Conservation (phyloP, 2,797 vertebrate genomes). For the Synanceia verrucosa region DNA sequence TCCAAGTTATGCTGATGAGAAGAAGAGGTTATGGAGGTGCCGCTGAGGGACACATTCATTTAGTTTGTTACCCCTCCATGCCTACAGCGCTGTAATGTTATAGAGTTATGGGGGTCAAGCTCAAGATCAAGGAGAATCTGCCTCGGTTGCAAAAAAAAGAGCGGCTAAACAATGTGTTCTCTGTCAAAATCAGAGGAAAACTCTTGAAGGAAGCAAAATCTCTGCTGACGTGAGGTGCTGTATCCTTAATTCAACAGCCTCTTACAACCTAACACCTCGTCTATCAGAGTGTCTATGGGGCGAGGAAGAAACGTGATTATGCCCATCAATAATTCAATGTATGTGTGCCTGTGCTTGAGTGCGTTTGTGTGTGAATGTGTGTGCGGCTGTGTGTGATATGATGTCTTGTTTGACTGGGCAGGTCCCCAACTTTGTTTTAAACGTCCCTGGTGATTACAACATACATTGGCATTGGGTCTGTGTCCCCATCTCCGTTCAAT, state of each 20-base stretch:
- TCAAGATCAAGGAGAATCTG: constrained; percentile 78
- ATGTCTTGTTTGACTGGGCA: constrained; percentile 73
- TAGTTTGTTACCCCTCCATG: constrained; percentile 62
- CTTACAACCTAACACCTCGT: constrained; percentile 79
- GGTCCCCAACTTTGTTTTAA: constrained; percentile 68
- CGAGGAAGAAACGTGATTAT: constrained; percentile 81
- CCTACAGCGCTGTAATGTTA: constrained; percentile 63
- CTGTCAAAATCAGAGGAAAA: constrained; percentile 76
- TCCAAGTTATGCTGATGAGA: constrained; percentile 75
- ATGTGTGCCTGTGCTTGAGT: constrained; percentile 38
- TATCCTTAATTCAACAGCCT: constrained; percentile 79
- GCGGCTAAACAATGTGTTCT: constrained; percentile 74
- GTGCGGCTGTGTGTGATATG: constrained; percentile 56
- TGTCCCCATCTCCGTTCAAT: constrained; percentile 47
- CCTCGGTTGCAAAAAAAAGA: constrained; percentile 71
- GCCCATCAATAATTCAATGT: constrained; percentile 83
- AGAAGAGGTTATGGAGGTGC: constrained; percentile 61
- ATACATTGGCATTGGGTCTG: constrained; percentile 50
- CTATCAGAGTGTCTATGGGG: constrained; percentile 75
- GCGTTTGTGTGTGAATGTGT: background rate
- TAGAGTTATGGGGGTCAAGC: constrained; percentile 77
- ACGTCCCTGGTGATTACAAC: constrained; percentile 69
- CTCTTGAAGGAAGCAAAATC: constrained; percentile 76
- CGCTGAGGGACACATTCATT: constrained; percentile 67
- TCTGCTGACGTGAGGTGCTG: constrained; percentile 71